These are phyloP conservation scores for Puntigrus tetrazona DNA, from an alignment of 2,113 vertebrate species.

Conservation along the genomic window DNA sequence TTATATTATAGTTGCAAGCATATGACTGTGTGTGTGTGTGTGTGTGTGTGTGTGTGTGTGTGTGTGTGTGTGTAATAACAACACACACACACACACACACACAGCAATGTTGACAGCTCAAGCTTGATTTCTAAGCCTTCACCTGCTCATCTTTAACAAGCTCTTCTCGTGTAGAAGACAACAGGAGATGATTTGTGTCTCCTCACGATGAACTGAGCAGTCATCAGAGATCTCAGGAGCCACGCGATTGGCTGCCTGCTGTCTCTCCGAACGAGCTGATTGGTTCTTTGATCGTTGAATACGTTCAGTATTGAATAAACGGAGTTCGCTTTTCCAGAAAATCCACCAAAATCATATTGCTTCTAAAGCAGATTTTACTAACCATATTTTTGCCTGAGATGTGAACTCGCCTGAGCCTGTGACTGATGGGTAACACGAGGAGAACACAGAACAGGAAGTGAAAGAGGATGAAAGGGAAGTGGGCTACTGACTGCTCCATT, in stretches of 20 bases:
- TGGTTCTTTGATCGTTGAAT: neutral
- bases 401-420: neutral
- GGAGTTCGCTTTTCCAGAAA: too few relatives aligned
- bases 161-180: neutral
- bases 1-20: neutral
- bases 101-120: neutral
- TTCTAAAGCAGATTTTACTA: neutral
- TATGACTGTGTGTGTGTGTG: too few relatives aligned
- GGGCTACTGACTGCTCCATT: neutral
- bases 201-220: neutral
- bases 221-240: neutral
- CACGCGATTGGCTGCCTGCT: neutral
- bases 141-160: neutral
- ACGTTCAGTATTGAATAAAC: neutral
- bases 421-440: neutral
- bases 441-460: conserved; percentile 5
- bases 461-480: neutral
- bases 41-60: too few relatives aligned
- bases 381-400: neutral
- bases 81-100: neutral
- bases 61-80: too few relatives aligned
- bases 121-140: neutral
- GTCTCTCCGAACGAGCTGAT: neutral
- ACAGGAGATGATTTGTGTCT: neutral
- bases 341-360: too few relatives aligned